phyloP scores from a whole-genome alignment of 2,888 invertebrate genomes.

The Tholera decimalis region DNA sequence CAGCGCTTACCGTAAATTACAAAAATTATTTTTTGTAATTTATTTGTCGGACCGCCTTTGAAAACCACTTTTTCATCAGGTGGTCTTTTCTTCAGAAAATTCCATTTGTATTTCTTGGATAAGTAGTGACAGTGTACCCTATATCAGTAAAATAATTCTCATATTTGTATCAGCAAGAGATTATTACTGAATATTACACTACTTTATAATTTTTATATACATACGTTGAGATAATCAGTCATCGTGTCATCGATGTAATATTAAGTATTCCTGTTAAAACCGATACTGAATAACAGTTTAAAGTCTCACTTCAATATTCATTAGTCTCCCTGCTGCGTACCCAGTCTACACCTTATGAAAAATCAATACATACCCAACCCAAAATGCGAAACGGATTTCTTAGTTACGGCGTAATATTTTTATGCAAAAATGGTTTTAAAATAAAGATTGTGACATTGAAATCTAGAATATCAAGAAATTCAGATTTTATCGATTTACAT shows the following conservation, averaged over 20 bases:
- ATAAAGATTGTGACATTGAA: slow-evolving; percentile 43
- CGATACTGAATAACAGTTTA: neutral
- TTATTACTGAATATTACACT: too few relatives aligned
- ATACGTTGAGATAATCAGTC: neutral
- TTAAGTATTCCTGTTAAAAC: neutral
- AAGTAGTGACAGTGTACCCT: too few relatives aligned
- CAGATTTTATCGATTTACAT: slow-evolving; percentile 43
- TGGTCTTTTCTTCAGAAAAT: neutral
- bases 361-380: slow-evolving; percentile 46
- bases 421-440: slow-evolving; percentile 17
- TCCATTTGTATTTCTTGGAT: neutral
- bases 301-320: slow-evolving; percentile 21
- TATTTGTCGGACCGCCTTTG: neutral
- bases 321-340: slow-evolving; percentile 22
- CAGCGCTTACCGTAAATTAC: neutral
- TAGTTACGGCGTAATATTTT: neutral
- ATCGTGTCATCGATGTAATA: neutral
- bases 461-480: slow-evolving; percentile 39
- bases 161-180: too few relatives aligned
- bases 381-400: slow-evolving; percentile 20
- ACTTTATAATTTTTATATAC: neutral
- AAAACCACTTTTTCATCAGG: too few relatives aligned
- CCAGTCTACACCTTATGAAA: slow-evolving; percentile 34
- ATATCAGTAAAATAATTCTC: neutral
- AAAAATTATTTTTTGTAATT: neutral